Evolutionary conservation across 2,888 invertebrate genomes (phyloP), one percentile per base, ranked within the genome.

Genomic region (Phymatocera aterrima): DNA sequence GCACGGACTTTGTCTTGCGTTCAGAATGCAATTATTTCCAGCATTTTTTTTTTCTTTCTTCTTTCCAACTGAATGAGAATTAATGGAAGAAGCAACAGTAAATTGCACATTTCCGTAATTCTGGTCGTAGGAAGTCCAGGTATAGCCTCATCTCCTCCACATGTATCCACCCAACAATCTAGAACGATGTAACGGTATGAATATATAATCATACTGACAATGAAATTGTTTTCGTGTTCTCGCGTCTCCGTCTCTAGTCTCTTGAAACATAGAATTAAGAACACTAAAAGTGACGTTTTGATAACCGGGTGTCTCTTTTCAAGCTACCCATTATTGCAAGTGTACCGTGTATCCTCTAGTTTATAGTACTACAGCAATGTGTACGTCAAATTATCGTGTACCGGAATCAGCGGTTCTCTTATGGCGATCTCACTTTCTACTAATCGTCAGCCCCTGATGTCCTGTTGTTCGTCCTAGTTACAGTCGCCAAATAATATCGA

Each of bases 391-490:
- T 61, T 5, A n/a, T 34, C 31, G 12, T n/a, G 61, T 37, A 40
- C 28, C 34, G n/a, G n/a, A n/a, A 37, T 34, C n/a, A 24, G 15
- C 68, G 43, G 46, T 46, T 10, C 46, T 40, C 24, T 51, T 54
- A n/a, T 28, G 28, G 46, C 46, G 18, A 68, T 15, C 46, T 18
- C n/a, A 28, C 75, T 75, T 75, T 75, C 75, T 75, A 75, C 37
- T 75, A 10, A n/a, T n/a, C n/a, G n/a, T n/a, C n/a, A n/a, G 21
- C 21, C 37, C 8, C 34, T 15, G 75, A 57, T 21, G 75, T 75
- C 54, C 75, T 40, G 75, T 46, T 57, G 57, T 31, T 40, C 57
- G 75, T 43, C 57, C 75, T 75, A 57, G 57, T 75, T 75, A 15
- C 57, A 57, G 60, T 40, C 28, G 60, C 57, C 2, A 37, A 37